Conservation (phyloP, 1,140 invertebrate genomes). For the Ruditapes philippinarum region DNA sequence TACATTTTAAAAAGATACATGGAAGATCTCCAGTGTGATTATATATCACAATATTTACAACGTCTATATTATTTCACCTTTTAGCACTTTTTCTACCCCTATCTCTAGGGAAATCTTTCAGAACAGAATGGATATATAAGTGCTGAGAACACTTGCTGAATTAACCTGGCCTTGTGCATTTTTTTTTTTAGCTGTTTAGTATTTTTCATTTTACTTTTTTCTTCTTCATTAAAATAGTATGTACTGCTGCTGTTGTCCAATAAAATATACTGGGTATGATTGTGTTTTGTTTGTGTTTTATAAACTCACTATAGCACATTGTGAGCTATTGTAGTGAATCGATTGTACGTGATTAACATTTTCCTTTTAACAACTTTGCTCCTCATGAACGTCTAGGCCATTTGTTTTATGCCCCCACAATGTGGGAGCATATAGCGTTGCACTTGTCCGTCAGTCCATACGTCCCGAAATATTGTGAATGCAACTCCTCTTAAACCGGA, state of each 20-base stretch:
- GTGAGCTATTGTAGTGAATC: too few relatives aligned
- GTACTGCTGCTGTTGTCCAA: conserved; percentile 29
- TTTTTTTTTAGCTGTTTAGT: conserved; percentile 2
- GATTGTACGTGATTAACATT: too few relatives aligned
- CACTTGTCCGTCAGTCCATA: too few relatives aligned
- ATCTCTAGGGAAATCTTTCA: background rate
- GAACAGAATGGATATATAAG: conserved; percentile 58
- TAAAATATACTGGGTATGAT: background rate
- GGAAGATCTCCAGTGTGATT: too few relatives aligned
- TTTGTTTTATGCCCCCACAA: too few relatives aligned
- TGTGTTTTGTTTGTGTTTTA: background rate
- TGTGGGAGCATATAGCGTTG: too few relatives aligned
- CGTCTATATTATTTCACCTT: too few relatives aligned
- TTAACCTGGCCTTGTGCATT: conserved; percentile 40
- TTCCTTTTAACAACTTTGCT: too few relatives aligned
- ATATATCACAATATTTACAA: too few relatives aligned
- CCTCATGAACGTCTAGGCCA: too few relatives aligned
- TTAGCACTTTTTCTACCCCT: background rate
- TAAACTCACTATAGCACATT: background rate
- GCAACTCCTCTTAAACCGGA: too few relatives aligned
- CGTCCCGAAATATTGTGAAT: too few relatives aligned
- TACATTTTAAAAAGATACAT: background rate
- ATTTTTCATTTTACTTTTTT: conserved; percentile 13
- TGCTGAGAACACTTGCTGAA: conserved; percentile 60
- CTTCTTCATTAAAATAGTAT: background rate